Percentiles rank a stretch among this genome's conserved stretches.
Conservation (phyloP, 2,113 vertebrate species). For the Rhinoptilus africanus region DNA sequence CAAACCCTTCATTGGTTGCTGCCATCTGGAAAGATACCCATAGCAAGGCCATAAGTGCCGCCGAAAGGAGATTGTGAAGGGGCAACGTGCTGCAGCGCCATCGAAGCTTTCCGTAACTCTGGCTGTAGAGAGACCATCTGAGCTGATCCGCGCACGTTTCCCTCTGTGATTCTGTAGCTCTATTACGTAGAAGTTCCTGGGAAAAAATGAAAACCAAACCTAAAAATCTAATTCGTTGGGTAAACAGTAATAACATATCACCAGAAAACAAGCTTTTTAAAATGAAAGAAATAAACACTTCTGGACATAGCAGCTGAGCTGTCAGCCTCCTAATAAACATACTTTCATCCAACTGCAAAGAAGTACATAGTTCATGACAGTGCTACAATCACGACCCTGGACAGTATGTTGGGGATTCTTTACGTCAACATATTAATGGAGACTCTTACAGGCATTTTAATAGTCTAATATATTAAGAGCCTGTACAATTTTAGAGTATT, state of each 20-base stretch:
- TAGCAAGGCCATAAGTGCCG: not conserved
- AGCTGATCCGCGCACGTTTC: not conserved
- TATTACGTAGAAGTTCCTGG: not conserved
- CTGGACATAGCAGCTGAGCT: not conserved
- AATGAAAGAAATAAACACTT: not conserved
- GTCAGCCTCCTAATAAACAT: not conserved
- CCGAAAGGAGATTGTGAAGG: not conserved
- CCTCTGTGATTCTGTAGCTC: not conserved
- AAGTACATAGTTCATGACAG: not conserved
- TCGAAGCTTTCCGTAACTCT: not conserved
- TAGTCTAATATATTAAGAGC: not conserved
- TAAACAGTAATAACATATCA: not conserved
- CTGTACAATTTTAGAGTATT: not conserved
- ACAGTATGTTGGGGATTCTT: not conserved
- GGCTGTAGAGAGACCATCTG: not conserved
- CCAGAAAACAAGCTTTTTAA: not conserved
- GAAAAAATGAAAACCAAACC: not conserved
- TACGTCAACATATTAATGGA: not conserved
- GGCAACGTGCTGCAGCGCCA: not conserved
- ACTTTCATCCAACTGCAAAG: not conserved
- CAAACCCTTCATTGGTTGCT: not conserved
- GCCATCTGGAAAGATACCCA: not conserved
- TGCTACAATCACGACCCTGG: not conserved
- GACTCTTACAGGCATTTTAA: not conserved
- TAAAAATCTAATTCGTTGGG: not conserved